Evolutionary conservation across 2,888 invertebrate species (phyloP).

Genomic region (Scrobipalpa atriplicella): DNA sequence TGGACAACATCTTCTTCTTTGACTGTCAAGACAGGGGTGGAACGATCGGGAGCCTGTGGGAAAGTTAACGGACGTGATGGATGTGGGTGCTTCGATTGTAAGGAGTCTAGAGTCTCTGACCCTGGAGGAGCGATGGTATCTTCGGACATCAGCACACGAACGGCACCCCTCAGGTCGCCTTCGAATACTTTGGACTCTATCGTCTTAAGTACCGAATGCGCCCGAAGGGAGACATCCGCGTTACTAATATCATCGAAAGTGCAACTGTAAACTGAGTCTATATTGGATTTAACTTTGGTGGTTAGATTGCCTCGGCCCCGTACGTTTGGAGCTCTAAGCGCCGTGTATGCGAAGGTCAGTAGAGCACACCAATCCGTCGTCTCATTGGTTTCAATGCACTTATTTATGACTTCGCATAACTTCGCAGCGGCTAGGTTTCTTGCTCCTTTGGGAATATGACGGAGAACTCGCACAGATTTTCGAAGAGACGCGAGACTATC

Average conservation of each 20-base stretch:
- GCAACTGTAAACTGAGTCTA: too few relatives aligned
- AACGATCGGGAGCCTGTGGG: neutral
- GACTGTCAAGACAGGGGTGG: neutral
- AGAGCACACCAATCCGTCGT: constrained; percentile 21
- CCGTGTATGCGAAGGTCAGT: constrained; percentile 29
- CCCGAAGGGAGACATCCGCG: too few relatives aligned
- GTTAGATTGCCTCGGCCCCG: constrained; percentile 23
- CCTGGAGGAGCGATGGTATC: neutral
- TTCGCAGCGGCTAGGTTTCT: constrained; percentile 16
- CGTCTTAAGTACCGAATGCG: neutral
- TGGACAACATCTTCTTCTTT: neutral
- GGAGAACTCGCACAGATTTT: too few relatives aligned
- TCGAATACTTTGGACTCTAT: constrained; percentile 16
- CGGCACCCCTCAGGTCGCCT: constrained; percentile 20
- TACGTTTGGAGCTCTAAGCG: constrained; percentile 17
- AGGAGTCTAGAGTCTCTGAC: neutral
- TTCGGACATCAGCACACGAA: constrained; percentile 11
- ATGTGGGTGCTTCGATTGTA: neutral
- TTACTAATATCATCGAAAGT: too few relatives aligned
- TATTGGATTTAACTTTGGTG: constrained; percentile 24
- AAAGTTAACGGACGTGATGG: neutral
- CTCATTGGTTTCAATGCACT: constrained; percentile 20
- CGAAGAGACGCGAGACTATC: too few relatives aligned
- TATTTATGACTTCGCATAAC: constrained; percentile 10
- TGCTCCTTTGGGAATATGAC: neutral